Evolutionary conservation across 2,113 vertebrate genomes (phyloP).

Genomic region (Thinocorus orbignyianus): DNA sequence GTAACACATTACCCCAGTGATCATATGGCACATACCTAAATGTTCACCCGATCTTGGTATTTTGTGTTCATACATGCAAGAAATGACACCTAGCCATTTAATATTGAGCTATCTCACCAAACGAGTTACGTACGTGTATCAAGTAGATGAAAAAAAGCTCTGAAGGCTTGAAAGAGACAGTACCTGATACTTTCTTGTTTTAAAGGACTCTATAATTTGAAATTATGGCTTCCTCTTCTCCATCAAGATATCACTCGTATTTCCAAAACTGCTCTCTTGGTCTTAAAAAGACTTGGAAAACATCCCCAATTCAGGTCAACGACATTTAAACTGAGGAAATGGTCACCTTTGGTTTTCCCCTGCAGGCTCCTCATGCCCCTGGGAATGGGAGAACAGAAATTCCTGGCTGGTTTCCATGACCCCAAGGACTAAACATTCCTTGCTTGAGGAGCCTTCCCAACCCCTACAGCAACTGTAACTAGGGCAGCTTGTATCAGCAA

Average conservation of each 20-base stretch:
- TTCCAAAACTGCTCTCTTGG: neutral
- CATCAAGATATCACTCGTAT: neutral
- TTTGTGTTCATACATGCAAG: neutral
- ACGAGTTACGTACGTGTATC: neutral
- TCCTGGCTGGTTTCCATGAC: conserved; percentile 64
- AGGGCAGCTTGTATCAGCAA: conserved; percentile 1
- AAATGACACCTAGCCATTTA: neutral
- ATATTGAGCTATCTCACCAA: neutral
- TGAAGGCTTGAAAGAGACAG: neutral
- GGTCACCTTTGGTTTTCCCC: conserved; percentile 48
- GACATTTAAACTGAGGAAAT: conserved; percentile 57
- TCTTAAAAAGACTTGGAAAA: conserved; percentile 36
- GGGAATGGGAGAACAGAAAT: conserved; percentile 58
- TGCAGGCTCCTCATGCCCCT: neutral
- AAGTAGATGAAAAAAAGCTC: neutral
- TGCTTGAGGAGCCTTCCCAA: conserved; percentile 41
- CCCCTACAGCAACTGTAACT: neutral
- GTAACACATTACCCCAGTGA: neutral
- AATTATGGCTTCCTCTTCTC: neutral
- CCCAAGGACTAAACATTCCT: conserved; percentile 26
- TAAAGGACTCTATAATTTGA: neutral
- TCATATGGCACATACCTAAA: neutral
- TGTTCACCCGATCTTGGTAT: neutral
- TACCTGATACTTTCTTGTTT: neutral
- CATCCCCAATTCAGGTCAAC: conserved; percentile 1